Conservation (phyloP, 2,888 invertebrate species). For the Allygus modestus region DNA sequence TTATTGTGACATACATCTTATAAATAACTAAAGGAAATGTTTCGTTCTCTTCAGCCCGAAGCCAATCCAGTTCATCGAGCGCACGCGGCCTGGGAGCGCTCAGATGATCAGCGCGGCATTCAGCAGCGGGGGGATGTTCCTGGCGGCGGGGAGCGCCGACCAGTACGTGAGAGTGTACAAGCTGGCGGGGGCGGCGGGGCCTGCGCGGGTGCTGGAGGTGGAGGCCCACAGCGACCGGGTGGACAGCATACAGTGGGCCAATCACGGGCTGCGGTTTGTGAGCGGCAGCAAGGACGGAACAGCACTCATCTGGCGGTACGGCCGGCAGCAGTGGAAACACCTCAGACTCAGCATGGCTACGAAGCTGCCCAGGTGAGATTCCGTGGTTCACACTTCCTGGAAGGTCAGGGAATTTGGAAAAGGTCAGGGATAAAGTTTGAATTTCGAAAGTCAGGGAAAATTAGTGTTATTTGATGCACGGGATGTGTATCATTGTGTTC, state of each 20-base stretch:
- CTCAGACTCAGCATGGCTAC: constrained; percentile 84
- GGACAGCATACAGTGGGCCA: constrained; percentile 97
- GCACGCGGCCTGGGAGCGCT: constrained; percentile 94
- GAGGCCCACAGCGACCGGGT: constrained; percentile 94
- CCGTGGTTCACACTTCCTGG: too few species aligned
- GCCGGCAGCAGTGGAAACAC: constrained; percentile 93
- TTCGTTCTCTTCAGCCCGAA: constrained; percentile 80
- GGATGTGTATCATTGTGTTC: too few species aligned
- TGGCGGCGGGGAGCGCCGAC: constrained; percentile 97
- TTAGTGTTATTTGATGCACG: too few species aligned
- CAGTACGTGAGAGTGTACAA: constrained; percentile 96
- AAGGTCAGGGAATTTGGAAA: too few species aligned
- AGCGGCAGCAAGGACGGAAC: constrained; percentile 98
- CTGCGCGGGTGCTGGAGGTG: constrained; percentile 82
- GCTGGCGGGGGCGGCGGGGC: constrained; percentile 84
- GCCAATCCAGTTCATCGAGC: constrained; percentile 94
- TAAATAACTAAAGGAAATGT: too few species aligned
- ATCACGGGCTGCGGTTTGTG: constrained; percentile 90
- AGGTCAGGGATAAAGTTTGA: too few species aligned
- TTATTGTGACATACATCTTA: too few species aligned
- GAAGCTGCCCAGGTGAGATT: constrained; percentile 75
- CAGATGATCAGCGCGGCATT: constrained; percentile 97
- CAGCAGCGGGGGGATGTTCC: constrained; percentile 91
- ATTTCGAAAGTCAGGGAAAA: background rate
- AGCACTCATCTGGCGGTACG: constrained; percentile 95